Base-by-base conservation (phyloP, 2,113 vertebrate species). In the Paratilapia polleni region DNA sequence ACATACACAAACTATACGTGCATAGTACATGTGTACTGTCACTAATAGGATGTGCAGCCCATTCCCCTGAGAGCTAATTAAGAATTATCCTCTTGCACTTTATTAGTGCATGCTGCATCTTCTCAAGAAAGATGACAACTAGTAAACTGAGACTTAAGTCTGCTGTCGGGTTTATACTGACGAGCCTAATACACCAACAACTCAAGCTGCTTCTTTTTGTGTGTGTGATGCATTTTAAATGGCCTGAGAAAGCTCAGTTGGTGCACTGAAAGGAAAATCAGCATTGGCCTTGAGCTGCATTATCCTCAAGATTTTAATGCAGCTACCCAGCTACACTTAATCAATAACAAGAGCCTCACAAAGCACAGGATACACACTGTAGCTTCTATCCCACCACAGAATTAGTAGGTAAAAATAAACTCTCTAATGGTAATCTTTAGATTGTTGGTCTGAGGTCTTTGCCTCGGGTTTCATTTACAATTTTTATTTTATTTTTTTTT, bases 41-140 rank as follows among this genome's bases (percentile, higher is more conserved):
- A 20, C 9, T 76, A 38, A 49, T 34, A 17, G 10, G 85, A 89
- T n/a, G 13, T 76, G 34, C 58, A 73, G 1, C 2, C 52, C 34
- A 2, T 54, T 79, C 90, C 91, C 88, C 47, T 2, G 47, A 17
- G 79, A 79, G 34, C 81, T 79, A 89, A 91, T 93, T 93, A 92
- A 75, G 17, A 83, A 17, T 52, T 3, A 88, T 76, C 54, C 85
- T 63, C 80, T 58, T 28, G 19, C 73, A 54, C 14, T 87, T 89
- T 64, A 66, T 11, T 52, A 56, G 34, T 77, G 62, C 8, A 19
- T 17, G 20, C 56, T 49, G 84, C 73, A 49, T 77, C 87, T n/a
- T 58, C 74, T 87, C 81, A 19, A 47, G 43, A 34, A 83, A 34
- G 28, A 87, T 14, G 20, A 79, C 78, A 47, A 73, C 79, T 43